Percentiles rank a stretch among this genome's conserved stretches.
These are phyloP conservation scores for Ylistrum balloti DNA, from an alignment of 1,140 invertebrate genomes.

Conservation along the genomic window DNA sequence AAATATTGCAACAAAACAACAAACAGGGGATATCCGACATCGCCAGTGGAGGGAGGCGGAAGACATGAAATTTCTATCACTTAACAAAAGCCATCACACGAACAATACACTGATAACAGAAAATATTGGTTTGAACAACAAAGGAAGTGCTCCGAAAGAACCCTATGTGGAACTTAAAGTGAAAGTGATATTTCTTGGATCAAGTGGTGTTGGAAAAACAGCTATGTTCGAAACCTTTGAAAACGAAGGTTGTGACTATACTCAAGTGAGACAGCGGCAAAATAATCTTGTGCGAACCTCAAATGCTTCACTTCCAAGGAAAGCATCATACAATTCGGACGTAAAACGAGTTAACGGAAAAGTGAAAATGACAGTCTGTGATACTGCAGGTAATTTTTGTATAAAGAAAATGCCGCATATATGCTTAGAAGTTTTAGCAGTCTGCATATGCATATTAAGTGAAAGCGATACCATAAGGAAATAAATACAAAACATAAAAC, in stretches of 20 bases:
- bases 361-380: not conserved
- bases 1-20: not conserved
- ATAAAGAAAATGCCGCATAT: too few species aligned
- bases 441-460: too few species aligned
- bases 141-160: not conserved
- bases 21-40: not conserved
- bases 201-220: conserved; percentile 7
- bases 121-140: not conserved
- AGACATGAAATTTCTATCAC: not conserved
- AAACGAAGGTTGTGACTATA: not conserved
- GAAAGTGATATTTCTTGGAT: conserved; percentile 1
- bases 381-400: not conserved
- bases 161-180: not conserved
- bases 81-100: not conserved
- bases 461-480: too few species aligned
- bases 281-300: not conserved
- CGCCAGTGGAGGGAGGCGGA: not conserved
- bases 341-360: not conserved
- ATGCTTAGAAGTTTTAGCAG: too few species aligned
- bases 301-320: not conserved
- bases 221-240: not conserved
- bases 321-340: not conserved
- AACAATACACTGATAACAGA: not conserved
- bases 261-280: not conserved
- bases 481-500: too few species aligned